Evolutionary conservation across 2,888 invertebrate species (phyloP).

Genomic region (Andrena marginata): DNA sequence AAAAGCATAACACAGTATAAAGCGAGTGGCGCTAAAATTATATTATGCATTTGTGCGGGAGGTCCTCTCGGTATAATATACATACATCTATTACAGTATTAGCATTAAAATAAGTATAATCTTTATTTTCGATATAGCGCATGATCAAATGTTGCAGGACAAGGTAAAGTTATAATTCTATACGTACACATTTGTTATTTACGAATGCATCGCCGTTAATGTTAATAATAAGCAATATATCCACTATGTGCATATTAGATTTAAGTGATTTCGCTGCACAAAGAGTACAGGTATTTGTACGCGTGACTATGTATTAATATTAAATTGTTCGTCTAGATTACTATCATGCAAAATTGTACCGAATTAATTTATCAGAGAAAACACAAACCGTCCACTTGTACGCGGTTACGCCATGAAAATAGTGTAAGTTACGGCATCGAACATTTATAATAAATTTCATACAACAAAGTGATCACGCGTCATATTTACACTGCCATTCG

Average conservation of each 20-base stretch:
- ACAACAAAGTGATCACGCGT: constrained; percentile 19
- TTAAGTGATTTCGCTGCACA: constrained; percentile 46
- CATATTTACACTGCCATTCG: not conserved
- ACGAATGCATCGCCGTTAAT: not conserved
- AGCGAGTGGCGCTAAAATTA: not conserved
- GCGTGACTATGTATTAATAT: constrained; percentile 9
- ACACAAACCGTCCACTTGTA: constrained; percentile 65
- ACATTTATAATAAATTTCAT: constrained; percentile 54
- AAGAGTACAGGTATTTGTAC: constrained; percentile 22
- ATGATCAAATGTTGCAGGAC: not conserved
- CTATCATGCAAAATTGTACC: constrained; percentile 20
- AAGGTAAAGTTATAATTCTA: not conserved
- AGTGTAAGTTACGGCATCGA: constrained; percentile 38
- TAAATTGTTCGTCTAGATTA: constrained; percentile 5
- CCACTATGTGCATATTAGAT: constrained; percentile 20
- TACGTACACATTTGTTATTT: constrained; percentile 7
- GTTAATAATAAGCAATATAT: constrained; percentile 32
- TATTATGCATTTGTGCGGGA: constrained; percentile 7
- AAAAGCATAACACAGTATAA: not conserved
- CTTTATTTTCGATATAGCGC: constrained; percentile 6
- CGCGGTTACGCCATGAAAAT: constrained; percentile 35
- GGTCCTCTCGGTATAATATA: constrained; percentile 24
- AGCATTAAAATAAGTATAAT: constrained; percentile 4
- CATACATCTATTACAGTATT: constrained; percentile 26
- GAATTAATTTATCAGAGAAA: constrained; percentile 46